Base-by-base conservation (phyloP, 2,797 vertebrate genomes). In the Okamejei kenojei region DNA sequence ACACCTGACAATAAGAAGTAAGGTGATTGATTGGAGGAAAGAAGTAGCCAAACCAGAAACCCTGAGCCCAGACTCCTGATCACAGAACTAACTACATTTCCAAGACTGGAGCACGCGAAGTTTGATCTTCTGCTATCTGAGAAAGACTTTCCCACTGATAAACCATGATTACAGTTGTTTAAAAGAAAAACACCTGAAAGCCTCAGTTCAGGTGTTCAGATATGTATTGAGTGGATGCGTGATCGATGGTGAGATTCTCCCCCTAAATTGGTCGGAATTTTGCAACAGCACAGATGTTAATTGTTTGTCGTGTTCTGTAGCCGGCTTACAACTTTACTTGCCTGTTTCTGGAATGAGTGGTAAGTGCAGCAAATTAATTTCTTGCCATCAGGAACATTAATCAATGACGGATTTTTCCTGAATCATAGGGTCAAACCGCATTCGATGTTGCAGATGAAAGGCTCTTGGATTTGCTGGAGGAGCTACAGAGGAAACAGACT, bases 401-500 rank as follows among this genome's bases (percentile, higher is more conserved):
- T n/a, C 5, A 68, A 26, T 92, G 71, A 92, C 71, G 26, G 71
- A 5, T 95, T 82, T 95, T 94, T 95, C 94, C 94, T n/a, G 93
- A 86, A 45, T 93, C 94, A 0, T 65, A 98, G 97, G 97, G 97
- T 93, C 97, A 98, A 94, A 97, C 97, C 4, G 95, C 97, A 94
- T 94, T 97, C 29, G 97, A 98, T 94, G 97, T 98, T 54, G 96
- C 97, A 0, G 97, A 98, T 82, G 97, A 98, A 95, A 97, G 95
- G 94, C 95, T 98, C 0, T 95, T 95, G 93, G 97, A 97, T 93
- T 79, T 94, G 32, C 95, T 98, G 94, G 97, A 97, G 95, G 97
- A 98, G 95, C 95, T 98, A 29, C 97, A 97, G 96, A 97, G 97
- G 94, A 97, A 97, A 94, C 97, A 98, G 94, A 97, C 97, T 0